Base-by-base conservation (phyloP, 1,140 invertebrate genomes). In the Oedothorax gibbosus region DNA sequence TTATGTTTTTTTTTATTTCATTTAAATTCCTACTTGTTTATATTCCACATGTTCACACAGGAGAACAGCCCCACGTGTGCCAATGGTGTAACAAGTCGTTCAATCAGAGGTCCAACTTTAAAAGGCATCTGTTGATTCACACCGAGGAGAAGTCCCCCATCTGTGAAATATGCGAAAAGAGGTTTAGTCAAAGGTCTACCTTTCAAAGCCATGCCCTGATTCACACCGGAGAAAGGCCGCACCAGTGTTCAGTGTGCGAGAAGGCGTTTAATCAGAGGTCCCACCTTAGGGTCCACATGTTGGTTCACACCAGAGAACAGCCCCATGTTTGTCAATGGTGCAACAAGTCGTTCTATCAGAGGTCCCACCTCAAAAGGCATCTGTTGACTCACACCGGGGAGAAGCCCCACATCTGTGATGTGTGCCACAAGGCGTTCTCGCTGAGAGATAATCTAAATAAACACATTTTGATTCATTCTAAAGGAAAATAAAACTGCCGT, bases 131-230 rank as follows among this genome's bases (percentile, higher is more conserved):
- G 87, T 93, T 97, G 76, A 99, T 97, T 0, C 97, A 99, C 89
- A 99, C 97, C 0, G 97, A 97, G 0, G 96, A 98, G 88, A 97
- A 98, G 88, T 97, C 98, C 0, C 99, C 98, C 91, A 95, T 97
- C 88, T 99, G 98, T 89, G 94, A 94, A 10, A 94, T 96, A 89
- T 99, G 98, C 89, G 94, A 97, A 87, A 97, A 98, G 35, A 93
- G 92, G 86, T 92, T 92, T 4, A 92, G 92, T 49, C 14, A 56
- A 15, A 84, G 78, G 64, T 49, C 60, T 7, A n/a, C 35, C 60
- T 73, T 86, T n/a, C 51, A 84, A 50, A 86, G 86, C 85, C 96
- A 97, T 89, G 92, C 95, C 15, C 92, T 95, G n/a, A 96, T 96
- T 68, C 95, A 97, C 88, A 96, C 95, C 0, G 94, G 93, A 93